Conservation (phyloP, 2,888 invertebrate genomes). For the Salticus scenicus region DNA sequence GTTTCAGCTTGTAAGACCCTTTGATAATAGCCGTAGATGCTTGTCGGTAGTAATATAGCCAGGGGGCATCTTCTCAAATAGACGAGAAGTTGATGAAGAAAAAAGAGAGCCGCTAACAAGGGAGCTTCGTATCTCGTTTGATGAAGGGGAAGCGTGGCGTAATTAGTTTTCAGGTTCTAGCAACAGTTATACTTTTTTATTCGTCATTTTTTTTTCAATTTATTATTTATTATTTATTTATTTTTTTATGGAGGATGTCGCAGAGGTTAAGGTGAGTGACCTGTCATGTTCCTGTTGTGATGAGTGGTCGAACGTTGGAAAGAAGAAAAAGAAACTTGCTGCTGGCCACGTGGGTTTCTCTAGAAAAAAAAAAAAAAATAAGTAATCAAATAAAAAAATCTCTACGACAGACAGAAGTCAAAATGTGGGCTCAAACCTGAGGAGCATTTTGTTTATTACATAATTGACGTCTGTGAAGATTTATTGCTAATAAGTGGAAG, state of each 20-base stretch:
- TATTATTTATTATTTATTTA: slow-evolving; percentile 1
- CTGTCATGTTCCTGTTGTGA: slow-evolving; percentile 60
- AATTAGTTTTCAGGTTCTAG: slow-evolving; percentile 61
- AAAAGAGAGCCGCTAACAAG: slow-evolving; percentile 46
- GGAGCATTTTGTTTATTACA: no score
- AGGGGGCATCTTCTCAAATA: slow-evolving; percentile 31
- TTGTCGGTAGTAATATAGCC: slow-evolving; percentile 27
- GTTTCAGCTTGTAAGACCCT: not conserved
- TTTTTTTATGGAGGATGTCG: not conserved
- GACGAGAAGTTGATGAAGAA: slow-evolving; percentile 11
- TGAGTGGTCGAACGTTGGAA: slow-evolving; percentile 46
- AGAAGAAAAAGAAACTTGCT: not conserved
- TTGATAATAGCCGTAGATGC: slow-evolving; percentile 9
- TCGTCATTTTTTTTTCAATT: slow-evolving; percentile 27
- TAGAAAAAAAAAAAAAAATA: no score
- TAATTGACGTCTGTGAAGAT: no score
- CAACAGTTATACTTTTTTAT: slow-evolving; percentile 45
- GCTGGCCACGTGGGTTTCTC: slow-evolving; percentile 50
- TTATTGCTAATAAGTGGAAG: no score
- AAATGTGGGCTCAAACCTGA: no score
- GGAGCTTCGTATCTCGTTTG: slow-evolving; percentile 31
- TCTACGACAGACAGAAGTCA: no score
- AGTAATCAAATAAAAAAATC: no score
- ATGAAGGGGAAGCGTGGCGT: slow-evolving; percentile 54
- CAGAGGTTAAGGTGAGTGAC: slow-evolving; percentile 67